Conservation (phyloP, 2,888 invertebrate species). For the Eueremaeus valkanovi region DNA sequence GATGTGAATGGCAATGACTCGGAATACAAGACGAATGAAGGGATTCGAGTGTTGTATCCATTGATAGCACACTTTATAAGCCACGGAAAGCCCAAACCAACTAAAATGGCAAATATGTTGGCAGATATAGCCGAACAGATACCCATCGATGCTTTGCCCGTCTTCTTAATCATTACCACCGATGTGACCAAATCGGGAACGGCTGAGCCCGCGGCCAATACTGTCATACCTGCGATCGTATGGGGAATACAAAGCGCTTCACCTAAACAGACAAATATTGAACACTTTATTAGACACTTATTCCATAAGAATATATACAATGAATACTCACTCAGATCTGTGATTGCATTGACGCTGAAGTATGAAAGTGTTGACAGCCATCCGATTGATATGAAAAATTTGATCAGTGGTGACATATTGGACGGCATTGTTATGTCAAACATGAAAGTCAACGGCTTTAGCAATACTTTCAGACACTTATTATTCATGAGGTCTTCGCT, state of each 20-base stretch:
- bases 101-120: slow-evolving; percentile 38
- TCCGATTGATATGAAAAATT: slow-evolving; percentile 32
- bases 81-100: slow-evolving; percentile 40
- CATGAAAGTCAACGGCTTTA: slow-evolving; percentile 24
- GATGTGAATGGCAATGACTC: slow-evolving; percentile 15
- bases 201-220: slow-evolving; percentile 39
- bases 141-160: slow-evolving; percentile 37
- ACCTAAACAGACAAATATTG: slow-evolving; percentile 13
- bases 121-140: slow-evolving; percentile 38
- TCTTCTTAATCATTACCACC: slow-evolving; percentile 35
- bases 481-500: neutral
- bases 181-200: slow-evolving; percentile 40
- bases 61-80: slow-evolving; percentile 13
- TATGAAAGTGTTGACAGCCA: slow-evolving; percentile 39
- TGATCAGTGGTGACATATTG: neutral
- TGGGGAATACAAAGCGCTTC: slow-evolving; percentile 33
- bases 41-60: neutral
- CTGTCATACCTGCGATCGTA: slow-evolving; percentile 38
- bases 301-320: neutral
- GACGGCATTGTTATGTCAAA: slow-evolving; percentile 37
- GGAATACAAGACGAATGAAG: neutral
- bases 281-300: neutral
- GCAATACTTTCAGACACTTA: neutral
- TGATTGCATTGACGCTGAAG: slow-evolving; percentile 36
- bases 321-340: slow-evolving; percentile 37